Base-by-base conservation (phyloP, 2,797 vertebrate species). In the Sebastolobus alascanus region DNA sequence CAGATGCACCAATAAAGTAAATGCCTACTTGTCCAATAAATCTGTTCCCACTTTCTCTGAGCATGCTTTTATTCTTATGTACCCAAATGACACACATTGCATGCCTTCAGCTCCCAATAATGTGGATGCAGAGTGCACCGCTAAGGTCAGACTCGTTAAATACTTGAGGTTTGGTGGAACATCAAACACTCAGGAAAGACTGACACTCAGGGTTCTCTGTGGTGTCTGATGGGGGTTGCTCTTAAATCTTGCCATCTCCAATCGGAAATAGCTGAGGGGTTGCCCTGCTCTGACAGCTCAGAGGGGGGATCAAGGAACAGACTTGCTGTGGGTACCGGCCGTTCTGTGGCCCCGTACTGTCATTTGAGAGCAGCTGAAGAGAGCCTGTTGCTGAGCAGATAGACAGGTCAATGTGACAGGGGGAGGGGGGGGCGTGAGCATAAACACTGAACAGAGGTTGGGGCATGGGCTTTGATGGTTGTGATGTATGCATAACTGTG, bases 301-400 rank as follows among this genome's bases (percentile, higher is more conserved):
- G 38, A 16, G 73, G 33, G 33, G 79, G 80, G 76, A 86, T 85
- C 83, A 84, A 79, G 88, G 74, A 84, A 68, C 77, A 55, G 77
- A 63, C 77, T 81, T 18, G 77, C 85, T 84, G 77, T 75, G 86
- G 89, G 50, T 82, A 84, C 75, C 35, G 71, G 83, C 83, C 75
- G 74, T 77, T 79, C 84, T 60, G 65, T 75, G 83, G 78, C 77
- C 87, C 91, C 84, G 84, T 54, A 6, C 80, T 88, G 87, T 88
- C 84, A 88, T 90, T 85, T 58, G 91, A 91, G 93, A 93, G 88
- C 90, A 94, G 93, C 93, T 94, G 71, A 85, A 73, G 46, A 38
- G 60, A 74, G 81, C 84, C 89, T 94, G 93, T 95, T 95, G 94
- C 94, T 83, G 93, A 90, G 94, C 91, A 95, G 93, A 96, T 95